Evolutionary conservation across 2,888 invertebrate species (phyloP).

Genomic region (Leucania comma): DNA sequence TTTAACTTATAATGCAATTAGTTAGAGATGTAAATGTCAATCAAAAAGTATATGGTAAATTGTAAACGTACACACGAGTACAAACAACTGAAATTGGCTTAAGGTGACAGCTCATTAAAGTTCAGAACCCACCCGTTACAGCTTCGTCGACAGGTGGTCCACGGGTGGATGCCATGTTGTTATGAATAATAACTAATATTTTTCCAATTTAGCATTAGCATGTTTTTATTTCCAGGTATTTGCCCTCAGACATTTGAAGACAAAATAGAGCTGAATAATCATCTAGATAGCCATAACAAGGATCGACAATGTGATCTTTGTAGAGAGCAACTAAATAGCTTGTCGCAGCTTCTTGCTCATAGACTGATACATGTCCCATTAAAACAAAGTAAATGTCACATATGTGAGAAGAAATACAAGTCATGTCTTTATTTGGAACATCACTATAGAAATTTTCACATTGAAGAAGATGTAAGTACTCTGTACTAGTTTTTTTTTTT

Average conservation of each 20-base stretch:
- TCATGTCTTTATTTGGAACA: slow-evolving; percentile 69
- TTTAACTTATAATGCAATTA: too few species aligned
- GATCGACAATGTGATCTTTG: slow-evolving; percentile 72
- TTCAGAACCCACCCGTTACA: too few species aligned
- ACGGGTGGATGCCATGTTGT: too few species aligned
- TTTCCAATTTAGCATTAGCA: neutral
- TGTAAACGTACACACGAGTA: too few species aligned
- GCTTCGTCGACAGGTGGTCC: too few species aligned
- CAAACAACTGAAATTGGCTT: too few species aligned
- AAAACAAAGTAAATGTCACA: slow-evolving; percentile 71
- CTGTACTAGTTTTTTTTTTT: neutral
- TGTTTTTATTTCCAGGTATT: slow-evolving; percentile 69
- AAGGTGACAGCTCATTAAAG: too few species aligned
- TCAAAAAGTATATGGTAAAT: too few species aligned
- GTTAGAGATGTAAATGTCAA: too few species aligned
- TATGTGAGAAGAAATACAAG: slow-evolving; percentile 70
- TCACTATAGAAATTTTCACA: slow-evolving; percentile 76
- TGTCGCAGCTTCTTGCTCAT: slow-evolving; percentile 76
- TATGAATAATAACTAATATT: too few species aligned
- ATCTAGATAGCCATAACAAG: slow-evolving; percentile 74
- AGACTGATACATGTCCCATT: slow-evolving; percentile 73
- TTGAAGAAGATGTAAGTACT: slow-evolving; percentile 71
- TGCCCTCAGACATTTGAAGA: slow-evolving; percentile 68
- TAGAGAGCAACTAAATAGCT: slow-evolving; percentile 61
- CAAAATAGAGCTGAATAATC: slow-evolving; percentile 62